These are phyloP conservation scores for Halcyon smyrnensis DNA, from an alignment of 2,797 vertebrate genomes.

Conservation along the genomic window DNA sequence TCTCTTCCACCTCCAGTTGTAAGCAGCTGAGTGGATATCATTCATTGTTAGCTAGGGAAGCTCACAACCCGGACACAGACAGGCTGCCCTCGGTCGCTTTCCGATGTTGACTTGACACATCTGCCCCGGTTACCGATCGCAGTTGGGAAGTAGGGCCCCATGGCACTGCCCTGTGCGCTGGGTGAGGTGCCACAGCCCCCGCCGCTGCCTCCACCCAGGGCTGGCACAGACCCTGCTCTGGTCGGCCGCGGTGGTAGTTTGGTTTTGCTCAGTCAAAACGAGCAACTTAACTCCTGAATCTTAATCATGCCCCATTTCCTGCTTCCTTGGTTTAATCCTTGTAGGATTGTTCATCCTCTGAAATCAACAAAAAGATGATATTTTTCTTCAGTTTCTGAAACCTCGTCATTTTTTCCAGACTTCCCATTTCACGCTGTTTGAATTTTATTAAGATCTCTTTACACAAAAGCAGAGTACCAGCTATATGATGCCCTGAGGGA, in stretches of 20 bases:
- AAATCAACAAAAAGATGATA: conserved; percentile 55
- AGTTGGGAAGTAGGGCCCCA: accelerated
- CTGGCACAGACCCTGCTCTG: background rate
- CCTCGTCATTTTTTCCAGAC: conserved; percentile 59
- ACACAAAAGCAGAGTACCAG: conserved; percentile 56
- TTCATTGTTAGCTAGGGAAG: background rate
- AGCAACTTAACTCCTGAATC: background rate
- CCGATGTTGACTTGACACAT: accelerated
- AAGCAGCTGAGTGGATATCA: background rate
- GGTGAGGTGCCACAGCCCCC: background rate
- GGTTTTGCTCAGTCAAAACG: background rate
- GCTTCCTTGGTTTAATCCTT: background rate
- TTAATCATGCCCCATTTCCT: background rate
- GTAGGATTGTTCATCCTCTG: conserved; percentile 8
- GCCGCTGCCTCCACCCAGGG: background rate
- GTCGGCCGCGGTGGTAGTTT: accelerated
- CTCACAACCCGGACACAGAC: accelerated
- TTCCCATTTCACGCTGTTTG: conserved; percentile 79
- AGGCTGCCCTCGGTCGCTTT: background rate
- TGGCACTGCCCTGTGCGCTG: accelerated
- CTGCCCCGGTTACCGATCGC: accelerated
- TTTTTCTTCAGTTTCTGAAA: conserved; percentile 69
- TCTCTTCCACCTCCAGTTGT: background rate
- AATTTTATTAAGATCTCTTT: conserved; percentile 78
- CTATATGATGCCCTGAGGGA: conserved; percentile 58